Conservation (phyloP, 2,113 vertebrate species). For the Anseranas semipalmata region DNA sequence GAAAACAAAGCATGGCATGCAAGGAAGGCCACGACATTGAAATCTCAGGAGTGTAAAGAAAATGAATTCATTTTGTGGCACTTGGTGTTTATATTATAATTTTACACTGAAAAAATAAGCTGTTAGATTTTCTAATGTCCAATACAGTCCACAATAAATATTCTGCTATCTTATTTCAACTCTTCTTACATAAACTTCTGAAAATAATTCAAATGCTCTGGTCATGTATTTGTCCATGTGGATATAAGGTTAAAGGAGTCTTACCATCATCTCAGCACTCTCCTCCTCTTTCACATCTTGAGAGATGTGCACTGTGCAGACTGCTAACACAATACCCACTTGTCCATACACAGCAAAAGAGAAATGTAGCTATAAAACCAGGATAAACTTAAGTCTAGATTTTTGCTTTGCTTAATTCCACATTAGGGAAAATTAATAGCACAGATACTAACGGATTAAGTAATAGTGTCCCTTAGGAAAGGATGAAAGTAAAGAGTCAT, state of each 20-base stretch:
- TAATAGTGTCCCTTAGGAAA: neutral
- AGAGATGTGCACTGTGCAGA: rapidly evolving
- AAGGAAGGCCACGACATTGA: neutral
- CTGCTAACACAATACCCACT: neutral
- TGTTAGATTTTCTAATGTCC: neutral
- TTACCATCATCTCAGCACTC: neutral
- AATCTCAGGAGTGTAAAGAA: neutral
- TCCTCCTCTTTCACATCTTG: rapidly evolving
- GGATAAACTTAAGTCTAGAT: neutral
- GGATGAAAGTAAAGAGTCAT: neutral
- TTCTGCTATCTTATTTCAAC: neutral
- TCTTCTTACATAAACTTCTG: neutral
- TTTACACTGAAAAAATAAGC: neutral
- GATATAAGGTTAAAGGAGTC: neutral
- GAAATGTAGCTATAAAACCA: neutral
- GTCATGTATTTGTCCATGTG: rapidly evolving
- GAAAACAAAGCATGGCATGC: neutral
- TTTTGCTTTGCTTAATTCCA: neutral
- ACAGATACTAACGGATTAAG: neutral
- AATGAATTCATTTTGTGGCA: neutral
- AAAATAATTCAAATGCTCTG: neutral
- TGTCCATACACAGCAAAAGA: rapidly evolving
- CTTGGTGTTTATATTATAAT: neutral
- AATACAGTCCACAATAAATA: neutral
- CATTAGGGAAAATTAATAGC: neutral